Base-by-base conservation (phyloP, 2,113 vertebrate genomes). In the Steatornis caripensis region DNA sequence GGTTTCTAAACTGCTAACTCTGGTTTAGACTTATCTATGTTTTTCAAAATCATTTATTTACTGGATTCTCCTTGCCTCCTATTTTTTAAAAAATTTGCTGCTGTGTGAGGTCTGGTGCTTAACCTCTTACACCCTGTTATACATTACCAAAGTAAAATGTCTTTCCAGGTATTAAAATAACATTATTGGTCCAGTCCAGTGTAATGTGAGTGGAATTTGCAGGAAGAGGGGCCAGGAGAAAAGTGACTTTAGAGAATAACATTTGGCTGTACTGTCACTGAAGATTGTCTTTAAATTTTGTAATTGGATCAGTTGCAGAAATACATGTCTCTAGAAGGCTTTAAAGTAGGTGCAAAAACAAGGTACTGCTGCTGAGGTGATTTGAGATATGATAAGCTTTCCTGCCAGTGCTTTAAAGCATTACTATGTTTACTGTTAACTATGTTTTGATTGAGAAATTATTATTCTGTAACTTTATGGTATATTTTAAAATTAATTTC, bases 71-170 rank as follows among this genome's bases (percentile, higher is more conserved):
- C 10, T n/a, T 78, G 53, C 32, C n/a, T 75, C 11, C 13, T 69
- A 1, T 41, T 34, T 55, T 78, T 53, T 17, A 0, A 19, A 0
- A 19, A 74, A 60, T 34, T 49, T 2, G 0, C 20, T 70, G 68
- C 34, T 78, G 21, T 90, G 81, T 75, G 65, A 71, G n/a, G 61
- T 91, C 24, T 88, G 45, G 16, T 82, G 53, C 43, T 81, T 54
- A 58, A 46, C 18, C 43, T 84, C 36, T 57, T 70, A 37, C 6
- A 13, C 32, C 6, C 43, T 65, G 29, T 27, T 41, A 12, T 2
- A 46, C 60, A 41, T 48, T 76, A 72, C 12, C 4, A 27, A 64
- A 36, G 19, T 37, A 6, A 91, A 72, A 69, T 84, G 20, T 23
- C 36, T 61, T 83, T 83, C 14, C 16, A 61, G 34, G 9, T 77